Base-by-base conservation (phyloP, 2,888 invertebrate genomes). In the Allophyes oxyacanthae region DNA sequence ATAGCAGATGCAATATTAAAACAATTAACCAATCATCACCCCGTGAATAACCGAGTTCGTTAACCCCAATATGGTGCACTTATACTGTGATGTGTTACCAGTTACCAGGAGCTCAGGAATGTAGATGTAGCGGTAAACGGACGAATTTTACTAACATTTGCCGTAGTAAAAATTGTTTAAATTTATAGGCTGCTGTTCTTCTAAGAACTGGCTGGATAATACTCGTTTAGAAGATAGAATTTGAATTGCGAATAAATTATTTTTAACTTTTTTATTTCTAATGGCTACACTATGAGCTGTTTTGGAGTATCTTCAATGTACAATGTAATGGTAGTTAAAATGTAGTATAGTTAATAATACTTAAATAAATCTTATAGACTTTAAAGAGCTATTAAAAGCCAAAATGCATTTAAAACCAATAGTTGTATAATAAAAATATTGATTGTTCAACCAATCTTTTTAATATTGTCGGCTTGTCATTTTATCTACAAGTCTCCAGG, bases 11-110 rank as follows among this genome's bases (percentile, higher is more conserved):
- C 68, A 57, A 59, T 66, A 70, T 61, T 50, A 61, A 69, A 68
- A 61, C 65, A 75, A 76, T 75, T 74, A 76, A 76, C 53, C 55
- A 69, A 76, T 74, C 68, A 64, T 57, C 76, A 73, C 71, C 70
- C 70, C 62, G 71, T 64, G 76, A 65, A 66, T 64, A 53, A 42
- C 49, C 43, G 43, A 44, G 64, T 66, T 55, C 75, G 37, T 44
- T 66, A 58, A 75, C 55, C 61, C 44, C 33, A 13, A 25, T 56
- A 53, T 61, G 66, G 57, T 69, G 72, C 72, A 65, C 45, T 65
- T 56, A 55, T 46, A 46, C 67, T 37, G 44, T 49, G 49, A 28
- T 28, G 30, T 49, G 63, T 50, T 60, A 60, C 65, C 77, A 73
- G 63, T 50, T 60, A 60, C 65, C 77, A 73, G 74, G 77, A 76